These are phyloP conservation scores for Parauchenoglanis punctatus DNA, from an alignment of 2,797 vertebrate species.

Conservation along the genomic window DNA sequence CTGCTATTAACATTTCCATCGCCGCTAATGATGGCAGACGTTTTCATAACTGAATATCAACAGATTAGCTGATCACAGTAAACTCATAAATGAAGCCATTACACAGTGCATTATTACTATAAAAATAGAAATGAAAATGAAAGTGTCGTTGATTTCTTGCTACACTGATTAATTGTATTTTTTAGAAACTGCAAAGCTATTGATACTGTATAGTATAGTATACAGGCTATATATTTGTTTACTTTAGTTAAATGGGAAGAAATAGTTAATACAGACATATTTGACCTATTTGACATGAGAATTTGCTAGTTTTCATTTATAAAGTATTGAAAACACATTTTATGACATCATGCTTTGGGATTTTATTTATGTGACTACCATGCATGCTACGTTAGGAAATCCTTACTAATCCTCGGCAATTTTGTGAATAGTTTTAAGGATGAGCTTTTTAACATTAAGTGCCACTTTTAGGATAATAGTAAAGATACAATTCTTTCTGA, in stretches of 20 bases:
- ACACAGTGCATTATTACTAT: background rate
- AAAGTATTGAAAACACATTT: background rate
- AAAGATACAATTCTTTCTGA: background rate
- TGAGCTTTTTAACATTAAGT: background rate
- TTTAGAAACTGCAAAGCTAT: background rate
- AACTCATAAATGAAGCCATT: background rate
- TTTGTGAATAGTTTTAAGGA: background rate
- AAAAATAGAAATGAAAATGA: background rate
- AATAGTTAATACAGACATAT: background rate
- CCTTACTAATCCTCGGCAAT: background rate
- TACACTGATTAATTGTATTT: background rate
- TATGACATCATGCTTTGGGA: background rate
- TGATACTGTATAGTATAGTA: too few species aligned
- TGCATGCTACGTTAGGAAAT: background rate
- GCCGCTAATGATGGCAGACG: background rate
- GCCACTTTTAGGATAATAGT: background rate
- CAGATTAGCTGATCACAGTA: background rate
- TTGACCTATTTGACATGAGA: background rate
- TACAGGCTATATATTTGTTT: background rate
- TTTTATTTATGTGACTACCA: background rate
- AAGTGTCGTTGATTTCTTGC: background rate
- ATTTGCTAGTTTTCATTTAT: background rate
- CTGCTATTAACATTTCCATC: background rate
- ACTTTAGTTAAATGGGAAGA: background rate
- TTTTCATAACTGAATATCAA: background rate